phyloP scores from a whole-genome alignment of 2,797 vertebrate genomes.

The Tympanoctomys barrerae region DNA sequence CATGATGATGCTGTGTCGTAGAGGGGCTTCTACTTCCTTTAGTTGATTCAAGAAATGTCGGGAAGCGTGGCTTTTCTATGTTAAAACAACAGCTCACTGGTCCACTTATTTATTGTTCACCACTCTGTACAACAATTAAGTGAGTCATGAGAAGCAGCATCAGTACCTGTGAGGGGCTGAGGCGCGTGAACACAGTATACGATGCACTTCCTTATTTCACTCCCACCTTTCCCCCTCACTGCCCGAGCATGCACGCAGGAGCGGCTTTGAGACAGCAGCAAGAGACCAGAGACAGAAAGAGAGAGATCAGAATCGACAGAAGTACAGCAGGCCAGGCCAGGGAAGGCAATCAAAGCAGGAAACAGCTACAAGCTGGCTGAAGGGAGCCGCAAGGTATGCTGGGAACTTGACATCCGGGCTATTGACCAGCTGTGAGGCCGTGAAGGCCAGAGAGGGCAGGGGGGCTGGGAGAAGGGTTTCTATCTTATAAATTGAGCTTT shows the following conservation, averaged over 20 bases:
- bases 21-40: conserved; percentile 11
- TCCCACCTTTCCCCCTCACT: not conserved
- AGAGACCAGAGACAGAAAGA: not conserved
- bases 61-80: not conserved
- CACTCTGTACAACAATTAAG: not conserved
- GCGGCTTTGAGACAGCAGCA: not conserved
- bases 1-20: not conserved
- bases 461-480: not conserved
- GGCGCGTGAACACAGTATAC: not conserved
- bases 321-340: not conserved
- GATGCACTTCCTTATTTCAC: not conserved
- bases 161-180: not conserved
- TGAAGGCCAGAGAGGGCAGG: not conserved
- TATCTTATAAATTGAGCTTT: conserved; percentile 17
- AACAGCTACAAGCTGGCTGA: not conserved
- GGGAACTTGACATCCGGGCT: conserved; percentile 13
- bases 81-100: conserved; percentile 26
- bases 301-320: not conserved
- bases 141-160: not conserved
- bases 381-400: not conserved
- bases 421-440: conserved; percentile 27
- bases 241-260: not conserved
- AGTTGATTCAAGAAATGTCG: conserved; percentile 44
- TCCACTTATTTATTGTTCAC: conserved; percentile 2
- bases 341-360: not conserved